Evolutionary conservation across 2,797 vertebrate species (phyloP).

Genomic region (Dallia pectoralis): DNA sequence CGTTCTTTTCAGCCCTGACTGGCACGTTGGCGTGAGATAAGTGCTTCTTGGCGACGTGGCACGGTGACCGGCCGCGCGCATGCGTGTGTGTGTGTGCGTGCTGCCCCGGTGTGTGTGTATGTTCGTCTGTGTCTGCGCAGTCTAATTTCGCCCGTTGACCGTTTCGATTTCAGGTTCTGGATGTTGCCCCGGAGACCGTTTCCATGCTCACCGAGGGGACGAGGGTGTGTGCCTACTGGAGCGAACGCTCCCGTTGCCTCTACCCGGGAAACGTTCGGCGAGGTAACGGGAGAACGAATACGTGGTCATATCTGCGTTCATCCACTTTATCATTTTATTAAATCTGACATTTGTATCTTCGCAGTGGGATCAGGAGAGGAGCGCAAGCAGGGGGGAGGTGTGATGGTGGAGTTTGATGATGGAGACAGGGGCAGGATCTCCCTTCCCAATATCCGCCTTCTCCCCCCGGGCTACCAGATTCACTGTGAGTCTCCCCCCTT

Average conservation of each 20-base stretch:
- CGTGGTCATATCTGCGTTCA: neutral
- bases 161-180: slow-evolving; percentile 82
- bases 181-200: slow-evolving; percentile 84
- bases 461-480: slow-evolving; percentile 94
- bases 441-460: slow-evolving; percentile 87
- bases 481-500: slow-evolving; percentile 78
- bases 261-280: slow-evolving; percentile 90
- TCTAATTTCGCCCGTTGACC: slow-evolving; percentile 14
- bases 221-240: slow-evolving; percentile 95
- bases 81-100: slow-evolving; percentile 46
- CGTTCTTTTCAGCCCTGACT: slow-evolving; percentile 77
- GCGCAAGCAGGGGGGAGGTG: slow-evolving; percentile 80
- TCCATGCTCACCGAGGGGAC: slow-evolving; percentile 82
- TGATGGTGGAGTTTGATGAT: slow-evolving; percentile 95
- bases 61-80: slow-evolving; percentile 68
- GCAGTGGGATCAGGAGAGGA: slow-evolving; percentile 77
- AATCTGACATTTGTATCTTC: neutral
- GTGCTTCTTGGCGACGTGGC: slow-evolving; percentile 72
- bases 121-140: slow-evolving; percentile 59
- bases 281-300: slow-evolving; percentile 69
- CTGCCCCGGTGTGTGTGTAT: slow-evolving; percentile 43
- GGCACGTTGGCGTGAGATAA: slow-evolving; percentile 80
- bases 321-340: neutral
- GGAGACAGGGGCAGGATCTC: slow-evolving; percentile 93
- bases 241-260: slow-evolving; percentile 91